phyloP scores from a whole-genome alignment of 2,797 vertebrate genomes.

The Anas bernieri region DNA sequence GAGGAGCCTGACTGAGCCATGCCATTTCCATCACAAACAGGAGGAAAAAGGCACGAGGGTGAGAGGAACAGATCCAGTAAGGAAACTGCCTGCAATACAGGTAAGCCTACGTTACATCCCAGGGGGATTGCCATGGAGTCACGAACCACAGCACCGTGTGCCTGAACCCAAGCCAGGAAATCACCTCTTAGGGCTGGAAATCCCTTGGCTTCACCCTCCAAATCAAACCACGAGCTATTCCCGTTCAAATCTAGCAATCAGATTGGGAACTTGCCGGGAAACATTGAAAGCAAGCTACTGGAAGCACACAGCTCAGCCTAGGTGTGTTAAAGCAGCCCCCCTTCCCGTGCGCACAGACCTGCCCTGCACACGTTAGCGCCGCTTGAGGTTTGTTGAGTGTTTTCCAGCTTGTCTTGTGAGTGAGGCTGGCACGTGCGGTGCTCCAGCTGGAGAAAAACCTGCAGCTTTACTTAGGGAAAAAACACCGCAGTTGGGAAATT shows the following conservation, averaged over 20 bases:
- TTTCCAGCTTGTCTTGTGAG: not conserved
- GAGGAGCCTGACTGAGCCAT: not conserved
- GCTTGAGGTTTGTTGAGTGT: not conserved
- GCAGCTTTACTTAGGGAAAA: not conserved
- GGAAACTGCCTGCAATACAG: not conserved
- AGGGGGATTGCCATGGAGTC: too few relatives aligned
- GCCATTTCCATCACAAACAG: not conserved
- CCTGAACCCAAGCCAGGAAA: not conserved
- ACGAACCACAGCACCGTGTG: accelerated
- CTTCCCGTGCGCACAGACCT: not conserved
- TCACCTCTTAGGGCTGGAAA: not conserved
- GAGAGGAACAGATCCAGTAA: not conserved
- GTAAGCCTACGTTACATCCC: not conserved
- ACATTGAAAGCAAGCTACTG: not conserved
- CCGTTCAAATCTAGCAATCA: not conserved
- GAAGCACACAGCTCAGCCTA: accelerated
- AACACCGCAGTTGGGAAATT: not conserved
- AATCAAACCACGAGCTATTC: not conserved
- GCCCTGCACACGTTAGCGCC: not conserved
- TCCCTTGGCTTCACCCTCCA: not conserved
- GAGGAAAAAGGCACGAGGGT: not conserved
- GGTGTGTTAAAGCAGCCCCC: not conserved
- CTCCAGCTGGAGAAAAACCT: slow-evolving; percentile 1
- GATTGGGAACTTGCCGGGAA: not conserved
- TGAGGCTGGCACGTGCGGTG: not conserved